Percentiles rank a stretch among this genome's conserved stretches.
These are phyloP conservation scores for Semibalanus balanoides DNA, from an alignment of 1,140 invertebrate genomes.

Conservation along the genomic window DNA sequence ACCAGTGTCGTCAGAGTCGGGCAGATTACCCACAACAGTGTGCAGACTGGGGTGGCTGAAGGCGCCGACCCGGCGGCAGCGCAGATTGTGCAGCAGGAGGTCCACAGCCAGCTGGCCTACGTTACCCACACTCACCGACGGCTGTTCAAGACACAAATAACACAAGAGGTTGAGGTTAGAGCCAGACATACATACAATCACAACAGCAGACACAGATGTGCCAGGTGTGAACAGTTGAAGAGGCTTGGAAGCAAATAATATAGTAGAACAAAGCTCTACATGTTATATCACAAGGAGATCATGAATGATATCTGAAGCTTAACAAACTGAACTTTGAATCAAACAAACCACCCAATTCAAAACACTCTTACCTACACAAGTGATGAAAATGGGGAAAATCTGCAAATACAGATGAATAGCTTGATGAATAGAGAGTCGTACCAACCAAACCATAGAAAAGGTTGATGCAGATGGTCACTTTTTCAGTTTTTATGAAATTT, in stretches of 20 bases:
- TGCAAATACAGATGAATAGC: no score
- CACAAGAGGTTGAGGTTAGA: no score
- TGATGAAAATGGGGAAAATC: no score
- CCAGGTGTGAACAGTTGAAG: neutral
- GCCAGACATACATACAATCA: no score
- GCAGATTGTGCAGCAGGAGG: conserved; percentile 48
- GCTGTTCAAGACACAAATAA: conserved; percentile 29
- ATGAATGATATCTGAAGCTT: neutral
- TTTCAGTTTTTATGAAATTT: neutral
- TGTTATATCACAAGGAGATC: neutral
- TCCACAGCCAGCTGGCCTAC: conserved; percentile 60
- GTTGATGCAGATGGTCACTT: no score
- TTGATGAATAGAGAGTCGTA: neutral
- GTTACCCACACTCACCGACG: conserved; percentile 63
- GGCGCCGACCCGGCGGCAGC: conserved; percentile 12
- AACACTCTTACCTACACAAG: no score
- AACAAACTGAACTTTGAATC: neutral
- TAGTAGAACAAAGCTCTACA: neutral
- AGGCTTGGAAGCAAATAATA: neutral
- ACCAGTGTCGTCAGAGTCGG: neutral
- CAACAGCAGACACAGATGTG: no score
- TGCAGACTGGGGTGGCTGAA: neutral
- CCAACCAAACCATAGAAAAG: no score
- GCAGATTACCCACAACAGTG: neutral
- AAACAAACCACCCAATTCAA: no score